These are phyloP conservation scores for Temnothorax nylanderi DNA, from an alignment of 1,140 invertebrate genomes.

Conservation along the genomic window DNA sequence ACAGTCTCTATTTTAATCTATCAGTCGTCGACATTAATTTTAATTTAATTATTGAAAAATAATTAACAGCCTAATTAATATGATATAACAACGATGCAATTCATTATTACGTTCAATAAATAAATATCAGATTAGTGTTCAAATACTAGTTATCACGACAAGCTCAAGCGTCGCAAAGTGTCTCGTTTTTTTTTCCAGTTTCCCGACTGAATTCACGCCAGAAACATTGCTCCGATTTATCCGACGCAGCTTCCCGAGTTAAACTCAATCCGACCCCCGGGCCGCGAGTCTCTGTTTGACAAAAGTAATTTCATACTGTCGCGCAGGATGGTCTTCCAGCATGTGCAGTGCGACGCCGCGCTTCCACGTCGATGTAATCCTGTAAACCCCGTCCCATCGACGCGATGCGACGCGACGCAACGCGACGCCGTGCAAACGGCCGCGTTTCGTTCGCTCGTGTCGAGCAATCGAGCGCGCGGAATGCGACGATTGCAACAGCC, in stretches of 20 bases:
- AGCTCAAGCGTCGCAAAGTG: slow-evolving; percentile 15
- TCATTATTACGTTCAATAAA: neutral
- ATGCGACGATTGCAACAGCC: slow-evolving; percentile 62
- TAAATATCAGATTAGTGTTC: neutral
- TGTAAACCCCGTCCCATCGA: slow-evolving; percentile 59
- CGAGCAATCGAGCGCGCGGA: slow-evolving; percentile 71
- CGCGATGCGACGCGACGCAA: slow-evolving; percentile 36
- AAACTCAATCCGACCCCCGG: slow-evolving; percentile 50
- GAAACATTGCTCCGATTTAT: slow-evolving; percentile 43
- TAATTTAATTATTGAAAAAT: neutral
- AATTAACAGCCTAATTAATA: neutral
- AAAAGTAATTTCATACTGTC: slow-evolving; percentile 62
- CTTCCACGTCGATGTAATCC: slow-evolving; percentile 71
- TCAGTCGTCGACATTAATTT: neutral
- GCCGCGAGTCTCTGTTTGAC: slow-evolving; percentile 42
- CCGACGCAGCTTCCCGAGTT: slow-evolving; percentile 31
- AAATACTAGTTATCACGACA: neutral
- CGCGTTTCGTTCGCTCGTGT: slow-evolving; percentile 67
- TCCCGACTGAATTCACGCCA: slow-evolving; percentile 30
- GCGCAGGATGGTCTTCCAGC: slow-evolving; percentile 39
- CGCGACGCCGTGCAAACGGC: slow-evolving; percentile 64
- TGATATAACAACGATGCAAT: neutral
- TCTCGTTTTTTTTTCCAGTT: slow-evolving; percentile 36
- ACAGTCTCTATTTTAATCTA: neutral
- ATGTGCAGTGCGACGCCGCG: neutral